Conservation (phyloP, 2,113 vertebrate species). For the Puntigrus tetrazona region DNA sequence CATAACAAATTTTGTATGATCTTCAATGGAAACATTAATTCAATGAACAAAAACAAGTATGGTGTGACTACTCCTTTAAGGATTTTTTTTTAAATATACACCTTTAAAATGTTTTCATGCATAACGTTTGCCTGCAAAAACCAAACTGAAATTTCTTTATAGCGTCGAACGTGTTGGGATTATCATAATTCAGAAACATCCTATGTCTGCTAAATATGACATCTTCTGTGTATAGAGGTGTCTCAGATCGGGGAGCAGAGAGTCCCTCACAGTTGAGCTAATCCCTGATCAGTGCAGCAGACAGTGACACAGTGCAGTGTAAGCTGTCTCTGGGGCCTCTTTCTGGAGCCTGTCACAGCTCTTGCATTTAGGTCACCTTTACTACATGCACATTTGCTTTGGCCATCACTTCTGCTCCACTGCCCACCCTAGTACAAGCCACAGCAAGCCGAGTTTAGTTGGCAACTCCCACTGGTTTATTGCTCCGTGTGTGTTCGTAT, state of each 20-base stretch:
- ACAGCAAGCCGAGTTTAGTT: constrained; percentile 20
- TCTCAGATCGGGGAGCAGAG: constrained; percentile 24
- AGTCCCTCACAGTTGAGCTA: constrained; percentile 9
- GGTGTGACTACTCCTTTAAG: neutral
- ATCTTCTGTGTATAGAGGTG: neutral
- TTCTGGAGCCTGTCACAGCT: constrained; percentile 51
- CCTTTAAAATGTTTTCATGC: too few species aligned
- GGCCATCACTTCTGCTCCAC: constrained; percentile 65
- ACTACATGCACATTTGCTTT: constrained; percentile 57
- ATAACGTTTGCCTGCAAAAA: neutral
- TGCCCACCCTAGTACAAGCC: constrained; percentile 56
- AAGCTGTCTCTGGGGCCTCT: constrained; percentile 58
- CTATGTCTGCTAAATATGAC: neutral
- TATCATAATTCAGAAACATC: neutral
- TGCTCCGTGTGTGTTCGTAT: constrained; percentile 29
- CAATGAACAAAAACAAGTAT: too few species aligned
- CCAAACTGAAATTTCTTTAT: neutral
- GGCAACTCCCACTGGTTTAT: constrained; percentile 23
- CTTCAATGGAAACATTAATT: too few species aligned
- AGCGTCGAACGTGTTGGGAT: neutral
- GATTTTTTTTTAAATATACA: too few species aligned
- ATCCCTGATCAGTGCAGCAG: constrained; percentile 37
- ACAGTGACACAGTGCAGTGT: constrained; percentile 45
- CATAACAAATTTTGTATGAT: neutral
- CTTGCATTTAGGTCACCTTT: constrained; percentile 63